These are phyloP conservation scores for Lethrus apterus DNA, from an alignment of 1,140 invertebrate species.

Conservation along the genomic window DNA sequence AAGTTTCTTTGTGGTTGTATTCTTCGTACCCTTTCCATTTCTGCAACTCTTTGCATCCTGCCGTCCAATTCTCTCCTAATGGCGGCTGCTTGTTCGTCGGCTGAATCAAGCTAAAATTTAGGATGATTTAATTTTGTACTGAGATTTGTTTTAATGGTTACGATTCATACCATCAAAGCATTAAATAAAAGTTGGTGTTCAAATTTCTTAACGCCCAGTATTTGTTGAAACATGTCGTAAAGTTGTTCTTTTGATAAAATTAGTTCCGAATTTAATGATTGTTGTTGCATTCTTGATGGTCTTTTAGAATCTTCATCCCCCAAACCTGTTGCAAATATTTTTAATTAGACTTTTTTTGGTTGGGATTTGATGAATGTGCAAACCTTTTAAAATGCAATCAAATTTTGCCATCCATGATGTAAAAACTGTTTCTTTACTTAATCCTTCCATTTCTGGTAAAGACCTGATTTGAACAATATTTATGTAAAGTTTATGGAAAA, in stretches of 20 bases:
- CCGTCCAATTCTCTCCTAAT: conserved; percentile 97
- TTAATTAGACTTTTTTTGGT: neutral
- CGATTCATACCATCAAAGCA: conserved; percentile 82
- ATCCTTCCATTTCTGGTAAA: conserved; percentile 96
- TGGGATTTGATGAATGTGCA: conserved; percentile 5
- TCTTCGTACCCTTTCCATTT: conserved; percentile 86
- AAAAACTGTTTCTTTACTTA: conserved; percentile 98
- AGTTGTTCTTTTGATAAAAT: conserved; percentile 94
- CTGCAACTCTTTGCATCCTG: conserved; percentile 89
- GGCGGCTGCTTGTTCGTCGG: conserved; percentile 98
- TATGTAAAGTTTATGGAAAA: no score
- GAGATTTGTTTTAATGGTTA: no score
- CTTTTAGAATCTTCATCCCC: conserved; percentile 83
- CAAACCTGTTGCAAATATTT: conserved; percentile 28
- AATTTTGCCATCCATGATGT: conserved; percentile 99
- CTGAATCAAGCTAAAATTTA: conserved; percentile 90
- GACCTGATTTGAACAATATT: conserved; percentile 62
- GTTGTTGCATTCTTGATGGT: conserved; percentile 76
- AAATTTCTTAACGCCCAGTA: conserved; percentile 97
- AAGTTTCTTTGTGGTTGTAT: neutral
- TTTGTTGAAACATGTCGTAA: conserved; percentile 99
- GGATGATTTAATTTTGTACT: no score
- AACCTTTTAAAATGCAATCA: conserved; percentile 95
- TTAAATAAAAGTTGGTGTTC: conserved; percentile 99
- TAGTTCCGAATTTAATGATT: conserved; percentile 82